phyloP scores from a whole-genome alignment of 2,113 vertebrate genomes.

The Nerophis lumbriciformis region DNA sequence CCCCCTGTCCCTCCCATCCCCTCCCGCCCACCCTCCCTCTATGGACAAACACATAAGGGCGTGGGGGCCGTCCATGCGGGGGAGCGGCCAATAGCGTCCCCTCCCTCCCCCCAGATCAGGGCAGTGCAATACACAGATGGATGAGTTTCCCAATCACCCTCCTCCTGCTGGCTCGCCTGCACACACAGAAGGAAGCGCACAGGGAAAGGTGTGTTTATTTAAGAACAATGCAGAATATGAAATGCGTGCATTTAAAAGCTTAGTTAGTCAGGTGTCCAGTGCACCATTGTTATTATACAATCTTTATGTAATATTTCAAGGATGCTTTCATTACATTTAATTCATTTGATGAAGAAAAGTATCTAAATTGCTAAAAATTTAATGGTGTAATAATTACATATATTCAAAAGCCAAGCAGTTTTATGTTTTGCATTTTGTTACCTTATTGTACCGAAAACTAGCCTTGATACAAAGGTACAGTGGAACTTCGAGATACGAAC shows the following conservation, averaged over 20 bases:
- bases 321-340: too few species aligned
- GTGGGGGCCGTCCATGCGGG: conserved; percentile 76
- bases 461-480: too few species aligned
- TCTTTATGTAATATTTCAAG: too few species aligned
- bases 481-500: too few species aligned
- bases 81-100: conserved; percentile 72
- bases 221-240: background rate
- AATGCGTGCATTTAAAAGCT: background rate
- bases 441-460: too few species aligned
- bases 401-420: too few species aligned
- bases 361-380: too few species aligned
- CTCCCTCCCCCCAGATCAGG: conserved; percentile 83
- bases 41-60: conserved; percentile 77
- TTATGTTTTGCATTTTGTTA: too few species aligned
- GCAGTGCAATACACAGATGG: conserved; percentile 86
- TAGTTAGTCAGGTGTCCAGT: too few species aligned
- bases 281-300: too few species aligned
- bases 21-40: conserved; percentile 67
- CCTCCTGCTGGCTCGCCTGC: conserved; percentile 80
- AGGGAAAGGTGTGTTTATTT: background rate
- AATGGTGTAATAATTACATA: too few species aligned
- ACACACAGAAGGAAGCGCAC: conserved; percentile 3
- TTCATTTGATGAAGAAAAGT: too few species aligned
- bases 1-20: conserved; percentile 66
- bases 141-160: conserved; percentile 83